Evolutionary conservation across 2,113 vertebrate species (phyloP), one percentile per base, ranked within the genome.

Genomic region (Trochalopteron elliotii): DNA sequence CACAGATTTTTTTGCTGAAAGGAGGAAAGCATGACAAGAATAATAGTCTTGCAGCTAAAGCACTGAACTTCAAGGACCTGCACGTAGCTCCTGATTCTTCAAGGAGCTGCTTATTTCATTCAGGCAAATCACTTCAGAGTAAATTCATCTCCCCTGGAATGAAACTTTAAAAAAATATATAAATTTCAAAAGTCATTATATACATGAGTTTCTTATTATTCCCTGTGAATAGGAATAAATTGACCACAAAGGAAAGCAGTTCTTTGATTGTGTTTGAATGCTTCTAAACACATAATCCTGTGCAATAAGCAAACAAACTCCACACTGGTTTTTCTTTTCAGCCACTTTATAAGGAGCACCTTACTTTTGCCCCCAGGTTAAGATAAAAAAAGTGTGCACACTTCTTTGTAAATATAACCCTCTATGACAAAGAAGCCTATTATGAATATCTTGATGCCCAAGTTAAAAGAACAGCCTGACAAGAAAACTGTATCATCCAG

Each of bases 401-500:
- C 9, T 70, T 14, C 47, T 89, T 64, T 89, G 72, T 72, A 95
- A 87, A 85, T 71, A 72, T 50, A 93, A 52, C n/a, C 21, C 20
- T 72, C 52, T 80, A 6, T 68, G 87, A 94, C 74, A 90, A 87
- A 92, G 45, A 76, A 65, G 31, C 28, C 39, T 77, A 33, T 49
- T 61, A 60, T 4, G 4, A 69, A 20, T 85, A 77, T 47, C 76
- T 93, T 89, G 81, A 92, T 72, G 40, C 17, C 22, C 83, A 84
- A 87, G 74, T 47, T 79, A 87, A 89, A 78, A 79, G 61, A 35
- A 94, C 56, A 94, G 56, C 45, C 82, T 95, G 91, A 57, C 84
- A 95, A 90, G 52, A 91, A 93, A 89, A 94, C 74, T 67, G 16
- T 56, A 87, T 63, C 71, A 89, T 84, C 49, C 78, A 33, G 15